These are phyloP conservation scores for Margarornis squamiger DNA, from an alignment of 2,797 vertebrate genomes.

Conservation along the genomic window DNA sequence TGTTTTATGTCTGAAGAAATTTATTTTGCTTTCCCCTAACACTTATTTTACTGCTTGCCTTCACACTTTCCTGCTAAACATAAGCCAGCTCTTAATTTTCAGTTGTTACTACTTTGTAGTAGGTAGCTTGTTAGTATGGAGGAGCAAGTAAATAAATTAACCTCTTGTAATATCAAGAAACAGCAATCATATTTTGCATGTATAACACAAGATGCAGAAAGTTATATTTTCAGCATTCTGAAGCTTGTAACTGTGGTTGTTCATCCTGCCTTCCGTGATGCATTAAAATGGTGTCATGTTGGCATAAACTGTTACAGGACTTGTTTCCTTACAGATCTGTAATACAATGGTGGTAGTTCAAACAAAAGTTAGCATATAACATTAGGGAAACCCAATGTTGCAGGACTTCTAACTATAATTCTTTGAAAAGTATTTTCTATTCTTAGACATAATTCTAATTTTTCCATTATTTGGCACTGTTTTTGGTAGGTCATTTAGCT, in stretches of 20 bases:
- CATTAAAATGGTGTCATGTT: not conserved
- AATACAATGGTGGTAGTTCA: not conserved
- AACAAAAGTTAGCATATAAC: not conserved
- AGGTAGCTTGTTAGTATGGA: not conserved
- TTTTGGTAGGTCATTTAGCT: not conserved
- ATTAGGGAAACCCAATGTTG: not conserved
- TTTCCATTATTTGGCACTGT: not conserved
- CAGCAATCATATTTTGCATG: not conserved
- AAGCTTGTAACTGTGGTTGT: not conserved
- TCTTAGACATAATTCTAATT: not conserved
- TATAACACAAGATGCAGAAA: not conserved
- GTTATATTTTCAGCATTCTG: not conserved
- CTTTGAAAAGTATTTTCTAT: not conserved
- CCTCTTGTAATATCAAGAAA: not conserved
- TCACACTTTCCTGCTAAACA: not conserved
- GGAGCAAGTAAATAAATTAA: not conserved
- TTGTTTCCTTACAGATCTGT: not conserved
- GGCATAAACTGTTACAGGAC: not conserved
- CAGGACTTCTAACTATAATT: not conserved
- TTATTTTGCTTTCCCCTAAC: not conserved
- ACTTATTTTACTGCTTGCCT: not conserved
- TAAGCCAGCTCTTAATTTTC: not conserved
- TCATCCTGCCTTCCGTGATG: not conserved
- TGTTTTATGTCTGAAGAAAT: not conserved
- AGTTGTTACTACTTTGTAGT: not conserved